Conservation (phyloP, 2,113 vertebrate species). For the Gadus macrocephalus region DNA sequence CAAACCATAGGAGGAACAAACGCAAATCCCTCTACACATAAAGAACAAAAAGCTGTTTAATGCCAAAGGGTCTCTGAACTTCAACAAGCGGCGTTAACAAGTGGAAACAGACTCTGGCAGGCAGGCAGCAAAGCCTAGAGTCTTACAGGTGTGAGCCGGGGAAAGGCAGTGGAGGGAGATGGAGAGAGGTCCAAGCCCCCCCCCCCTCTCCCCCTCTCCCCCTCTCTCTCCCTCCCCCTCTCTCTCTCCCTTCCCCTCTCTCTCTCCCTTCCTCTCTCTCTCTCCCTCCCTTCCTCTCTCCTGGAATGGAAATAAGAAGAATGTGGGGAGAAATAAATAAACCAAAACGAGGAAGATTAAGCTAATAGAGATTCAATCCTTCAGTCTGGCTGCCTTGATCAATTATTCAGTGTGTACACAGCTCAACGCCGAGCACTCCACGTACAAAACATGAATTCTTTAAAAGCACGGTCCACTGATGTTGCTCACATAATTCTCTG, state of each 20-base stretch:
- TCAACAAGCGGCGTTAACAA: constrained; percentile 54
- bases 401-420: constrained; percentile 76
- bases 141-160: constrained; percentile 43
- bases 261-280: too few species aligned
- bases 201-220: too few species aligned
- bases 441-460: constrained; percentile 75
- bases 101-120: constrained; percentile 42
- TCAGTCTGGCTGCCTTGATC: constrained; percentile 71
- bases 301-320: constrained; percentile 57
- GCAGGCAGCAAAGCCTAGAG: constrained; percentile 38
- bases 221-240: too few species aligned
- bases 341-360: constrained; percentile 72
- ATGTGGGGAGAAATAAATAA: constrained; percentile 70
- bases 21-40: constrained; percentile 31
- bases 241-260: too few species aligned
- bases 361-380: constrained; percentile 75
- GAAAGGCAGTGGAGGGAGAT: too few species aligned
- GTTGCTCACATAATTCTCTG: constrained; percentile 69
- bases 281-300: background rate
- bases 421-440: constrained; percentile 64
- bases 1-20: background rate
- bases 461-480: constrained; percentile 63
- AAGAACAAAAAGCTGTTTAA: constrained; percentile 45
- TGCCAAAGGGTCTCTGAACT: constrained; percentile 40
- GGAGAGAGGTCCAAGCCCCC: constrained; percentile 7